Conservation (phyloP, 2,888 invertebrate species). For the Chaitophorus viminalis region DNA sequence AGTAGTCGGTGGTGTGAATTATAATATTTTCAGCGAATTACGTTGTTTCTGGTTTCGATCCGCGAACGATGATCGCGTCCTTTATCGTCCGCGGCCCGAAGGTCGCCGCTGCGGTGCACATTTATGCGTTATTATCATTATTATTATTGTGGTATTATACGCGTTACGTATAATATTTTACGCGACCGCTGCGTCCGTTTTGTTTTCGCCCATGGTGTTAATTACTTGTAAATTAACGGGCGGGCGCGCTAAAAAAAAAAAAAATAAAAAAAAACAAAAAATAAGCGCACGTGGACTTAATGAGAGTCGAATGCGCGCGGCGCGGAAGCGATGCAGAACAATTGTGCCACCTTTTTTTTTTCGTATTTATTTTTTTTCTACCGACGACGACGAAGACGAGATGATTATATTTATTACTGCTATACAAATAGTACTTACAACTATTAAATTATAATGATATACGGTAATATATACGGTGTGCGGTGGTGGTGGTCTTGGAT, state of each 20-base stretch:
- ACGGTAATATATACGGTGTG: neutral
- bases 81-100: neutral
- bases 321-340: neutral
- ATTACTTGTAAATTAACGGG: slow-evolving; percentile 5
- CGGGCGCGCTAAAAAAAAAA: neutral
- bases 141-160: neutral
- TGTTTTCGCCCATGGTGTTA: neutral
- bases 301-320: slow-evolving; percentile 1
- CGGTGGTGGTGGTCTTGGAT: neutral
- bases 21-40: neutral
- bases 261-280: neutral
- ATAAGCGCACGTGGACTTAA: slow-evolving; percentile 43
- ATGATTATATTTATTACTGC: too few relatives aligned
- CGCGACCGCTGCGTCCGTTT: neutral
- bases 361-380: neutral
- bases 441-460: neutral
- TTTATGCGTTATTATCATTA: neutral
- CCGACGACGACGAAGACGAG: neutral
- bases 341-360: neutral
- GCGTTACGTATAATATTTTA: neutral
- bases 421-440: too few relatives aligned
- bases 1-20: neutral
- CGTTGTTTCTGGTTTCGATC: neutral
- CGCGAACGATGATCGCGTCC: neutral
- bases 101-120: neutral